Conservation (phyloP, 1,140 invertebrate species). For the Metaphire vulgaris region DNA sequence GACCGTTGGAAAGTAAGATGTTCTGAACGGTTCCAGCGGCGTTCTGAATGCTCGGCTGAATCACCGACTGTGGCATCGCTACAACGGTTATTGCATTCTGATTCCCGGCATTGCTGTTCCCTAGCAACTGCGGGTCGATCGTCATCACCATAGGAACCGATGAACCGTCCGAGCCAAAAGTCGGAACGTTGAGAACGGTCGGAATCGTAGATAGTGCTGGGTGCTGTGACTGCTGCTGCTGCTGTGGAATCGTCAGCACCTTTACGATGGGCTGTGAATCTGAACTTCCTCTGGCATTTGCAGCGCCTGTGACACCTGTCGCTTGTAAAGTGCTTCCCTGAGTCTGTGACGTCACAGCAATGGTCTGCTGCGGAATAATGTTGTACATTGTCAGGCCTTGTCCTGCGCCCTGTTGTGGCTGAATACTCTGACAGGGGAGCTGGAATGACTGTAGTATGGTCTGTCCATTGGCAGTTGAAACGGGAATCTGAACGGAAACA, state of each 20-base stretch:
- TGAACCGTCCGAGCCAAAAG: neutral
- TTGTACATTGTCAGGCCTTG: neutral
- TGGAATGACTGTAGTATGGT: conserved; percentile 88
- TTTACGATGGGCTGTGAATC: neutral
- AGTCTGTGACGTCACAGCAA: neutral
- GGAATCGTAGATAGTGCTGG: conserved; percentile 25
- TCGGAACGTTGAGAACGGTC: conserved; percentile 12
- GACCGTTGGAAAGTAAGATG: conserved; percentile 40
- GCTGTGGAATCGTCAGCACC: conserved; percentile 41
- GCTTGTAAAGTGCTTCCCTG: neutral
- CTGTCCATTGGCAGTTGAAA: conserved; percentile 79
- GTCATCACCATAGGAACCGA: conserved; percentile 16
- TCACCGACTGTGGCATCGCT: neutral
- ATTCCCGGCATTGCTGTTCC: neutral
- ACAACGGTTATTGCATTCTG: neutral
- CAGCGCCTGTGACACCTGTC: neutral
- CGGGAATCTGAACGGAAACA: conserved; percentile 57
- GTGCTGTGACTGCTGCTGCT: conserved; percentile 49
- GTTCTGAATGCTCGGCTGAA: neutral
- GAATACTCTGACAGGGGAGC: conserved; percentile 35
- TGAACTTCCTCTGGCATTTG: too few relatives aligned
- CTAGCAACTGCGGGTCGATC: conserved; percentile 33
- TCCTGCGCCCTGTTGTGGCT: conserved; percentile 32
- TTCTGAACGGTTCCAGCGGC: conserved; percentile 28
- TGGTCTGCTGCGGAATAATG: neutral